A percentile compares a stretch with the other conserved stretches of the same genome.
Conservation (phyloP, 2,888 invertebrate species). For the Cryptocheilus praepositus region DNA sequence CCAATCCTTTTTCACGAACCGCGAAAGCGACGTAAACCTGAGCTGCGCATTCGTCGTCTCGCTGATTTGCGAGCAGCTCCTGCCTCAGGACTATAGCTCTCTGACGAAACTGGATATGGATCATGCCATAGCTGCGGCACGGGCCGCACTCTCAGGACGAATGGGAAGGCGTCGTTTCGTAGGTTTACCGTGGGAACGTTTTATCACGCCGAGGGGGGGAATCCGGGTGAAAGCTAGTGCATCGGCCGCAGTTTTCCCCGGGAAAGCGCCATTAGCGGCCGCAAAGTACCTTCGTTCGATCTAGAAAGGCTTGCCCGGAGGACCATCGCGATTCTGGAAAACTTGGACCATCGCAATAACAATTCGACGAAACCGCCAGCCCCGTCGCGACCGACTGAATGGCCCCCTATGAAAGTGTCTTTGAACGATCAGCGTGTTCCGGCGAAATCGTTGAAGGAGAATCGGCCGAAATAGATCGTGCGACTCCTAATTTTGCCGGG, state of each 20-base stretch:
- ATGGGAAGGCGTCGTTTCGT: slow-evolving; percentile 12
- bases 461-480: slow-evolving; percentile 33
- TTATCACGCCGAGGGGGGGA: slow-evolving; percentile 18
- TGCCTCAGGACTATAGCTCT: too few species aligned
- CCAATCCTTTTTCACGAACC: too few species aligned
- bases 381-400: too few species aligned
- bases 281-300: slow-evolving; percentile 45
- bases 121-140: too few species aligned
- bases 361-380: slow-evolving; percentile 42
- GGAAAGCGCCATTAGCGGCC: slow-evolving; percentile 60
- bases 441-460: slow-evolving; percentile 29
- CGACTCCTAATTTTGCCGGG: too few species aligned
- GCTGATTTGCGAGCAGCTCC: too few species aligned
- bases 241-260: slow-evolving; percentile 42
- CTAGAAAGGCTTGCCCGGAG: slow-evolving; percentile 46
- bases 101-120: too few species aligned
- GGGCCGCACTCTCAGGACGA: not conserved
- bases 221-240: slow-evolving; percentile 9
- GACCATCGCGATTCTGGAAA: slow-evolving; percentile 60
- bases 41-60: too few species aligned
- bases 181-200: slow-evolving; percentile 28
- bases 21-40: too few species aligned
- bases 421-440: not conserved
- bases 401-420: slow-evolving; percentile 7
- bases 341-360: slow-evolving; percentile 63